Base-by-base conservation (phyloP, 2,888 invertebrate genomes). In the Aproaerema taeniolella region DNA sequence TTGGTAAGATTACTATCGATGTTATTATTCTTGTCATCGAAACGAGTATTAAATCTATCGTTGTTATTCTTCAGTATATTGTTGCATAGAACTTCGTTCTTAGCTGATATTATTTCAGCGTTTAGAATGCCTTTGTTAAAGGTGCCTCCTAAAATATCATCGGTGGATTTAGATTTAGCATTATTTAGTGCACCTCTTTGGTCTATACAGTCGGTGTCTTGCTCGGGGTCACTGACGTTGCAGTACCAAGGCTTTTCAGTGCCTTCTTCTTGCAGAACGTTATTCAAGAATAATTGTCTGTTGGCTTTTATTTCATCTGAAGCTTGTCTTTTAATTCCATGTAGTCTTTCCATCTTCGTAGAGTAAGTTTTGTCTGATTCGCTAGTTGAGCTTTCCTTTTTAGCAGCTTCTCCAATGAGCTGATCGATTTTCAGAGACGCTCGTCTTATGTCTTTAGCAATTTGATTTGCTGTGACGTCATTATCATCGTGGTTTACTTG, bases 341-440 rank as follows among this genome's bases (percentile, higher is more conserved):
- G 90, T 62, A 88, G 70, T 49, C 81, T 83, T 55, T 89, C 89
- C 61, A 88, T 89, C 71, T 83, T 88, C 10, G 85, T 79, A 24
- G 87, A 88, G 68, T 83, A 89, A 4, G 87, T 83, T 58, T 82
- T 81, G 16, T 83, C 80, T 12, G 78, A 76, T 47, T 86, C 86
- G 51, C 75, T 79, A 12, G 66, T 53, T 26, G 64, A 61, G 41
- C 72, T 64, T 34, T 71, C 71, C 40, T 61, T 62, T 51, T 78
- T 77, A 29, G 67, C 67, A 16, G 83, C 76, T 62, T 83, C 80
- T 35, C 80, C 85, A 31, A 87, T 83, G 15, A 87, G 73, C 47
- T 82, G 86, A 58, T 90, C 89, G 48, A 89, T 89, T 65, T 88
- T 87, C 41, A 88, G 63, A 2, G 89, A 89, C 8, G 89, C 88